phyloP scores from a whole-genome alignment of 2,888 invertebrate species.

The Lathronympha strigana region DNA sequence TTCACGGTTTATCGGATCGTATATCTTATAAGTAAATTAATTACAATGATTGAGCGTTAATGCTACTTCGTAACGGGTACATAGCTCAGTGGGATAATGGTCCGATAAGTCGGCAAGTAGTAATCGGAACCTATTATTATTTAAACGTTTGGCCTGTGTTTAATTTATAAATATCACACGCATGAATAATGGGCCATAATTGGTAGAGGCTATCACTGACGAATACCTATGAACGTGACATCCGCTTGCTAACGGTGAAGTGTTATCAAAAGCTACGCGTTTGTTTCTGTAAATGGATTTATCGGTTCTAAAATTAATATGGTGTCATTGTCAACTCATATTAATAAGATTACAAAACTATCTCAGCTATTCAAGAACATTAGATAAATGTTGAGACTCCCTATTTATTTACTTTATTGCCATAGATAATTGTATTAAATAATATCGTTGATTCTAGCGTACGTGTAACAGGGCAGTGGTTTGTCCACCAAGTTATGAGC shows the following conservation, averaged over 20 bases:
- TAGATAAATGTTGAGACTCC: background rate
- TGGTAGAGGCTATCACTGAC: slow-evolving; percentile 75
- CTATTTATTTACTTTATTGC: too few relatives aligned
- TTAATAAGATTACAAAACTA: background rate
- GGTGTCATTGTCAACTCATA: background rate
- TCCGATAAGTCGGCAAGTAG: slow-evolving; percentile 23
- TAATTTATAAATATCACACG: slow-evolving; percentile 75
- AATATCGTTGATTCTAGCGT: background rate
- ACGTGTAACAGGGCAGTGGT: background rate
- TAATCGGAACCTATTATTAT: slow-evolving; percentile 36
- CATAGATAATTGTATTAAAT: background rate
- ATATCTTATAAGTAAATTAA: slow-evolving; percentile 34
- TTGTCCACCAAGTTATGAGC: background rate
- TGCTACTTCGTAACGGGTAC: slow-evolving; percentile 22
- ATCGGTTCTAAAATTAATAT: slow-evolving; percentile 7
- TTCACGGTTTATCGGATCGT: slow-evolving; percentile 23
- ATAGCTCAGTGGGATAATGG: slow-evolving; percentile 14
- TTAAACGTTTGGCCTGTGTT: slow-evolving; percentile 41
- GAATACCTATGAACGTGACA: slow-evolving; percentile 77
- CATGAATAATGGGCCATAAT: slow-evolving; percentile 77
- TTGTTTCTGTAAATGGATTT: slow-evolving; percentile 44
- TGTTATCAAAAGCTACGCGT: slow-evolving; percentile 52
- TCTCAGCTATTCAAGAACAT: too few relatives aligned
- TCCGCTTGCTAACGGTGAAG: slow-evolving; percentile 73
- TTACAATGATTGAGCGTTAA: slow-evolving; percentile 39